Conservation (phyloP, 2,113 vertebrate genomes). For the Stercorarius parasiticus region DNA sequence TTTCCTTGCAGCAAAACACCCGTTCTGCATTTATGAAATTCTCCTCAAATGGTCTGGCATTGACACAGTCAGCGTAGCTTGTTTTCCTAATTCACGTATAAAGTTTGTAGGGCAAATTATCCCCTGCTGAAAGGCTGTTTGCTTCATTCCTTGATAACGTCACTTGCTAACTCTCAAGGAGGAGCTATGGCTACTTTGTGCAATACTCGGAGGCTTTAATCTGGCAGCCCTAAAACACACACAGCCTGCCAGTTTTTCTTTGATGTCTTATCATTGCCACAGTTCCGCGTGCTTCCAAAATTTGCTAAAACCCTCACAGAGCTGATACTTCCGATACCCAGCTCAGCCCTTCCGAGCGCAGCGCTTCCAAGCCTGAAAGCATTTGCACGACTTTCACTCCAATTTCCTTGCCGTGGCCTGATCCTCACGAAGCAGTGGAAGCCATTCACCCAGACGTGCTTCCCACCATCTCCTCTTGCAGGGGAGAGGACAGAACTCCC, state of each 20-base stretch:
- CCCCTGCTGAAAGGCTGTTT: constrained; percentile 20
- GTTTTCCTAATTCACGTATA: constrained; percentile 3
- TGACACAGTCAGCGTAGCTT: background rate
- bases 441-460: rapidly evolving
- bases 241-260: background rate
- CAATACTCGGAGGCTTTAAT: background rate
- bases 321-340: background rate
- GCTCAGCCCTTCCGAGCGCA: background rate
- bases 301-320: background rate
- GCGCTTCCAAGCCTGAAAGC: background rate
- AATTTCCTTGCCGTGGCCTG: background rate
- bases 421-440: background rate
- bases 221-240: constrained; percentile 8
- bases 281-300: background rate
- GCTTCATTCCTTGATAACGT: background rate
- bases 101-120: constrained; percentile 46
- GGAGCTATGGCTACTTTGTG: constrained; percentile 12
- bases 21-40: background rate
- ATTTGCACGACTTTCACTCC: background rate
- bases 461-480: background rate
- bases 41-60: background rate
- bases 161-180: constrained; percentile 22
- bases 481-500: background rate
- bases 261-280: constrained; percentile 29
- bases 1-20: background rate